A percentile compares a stretch with the other conserved stretches of the same genome.
Conservation (phyloP, 2,113 vertebrate species). For the Tonatia bakeri region DNA sequence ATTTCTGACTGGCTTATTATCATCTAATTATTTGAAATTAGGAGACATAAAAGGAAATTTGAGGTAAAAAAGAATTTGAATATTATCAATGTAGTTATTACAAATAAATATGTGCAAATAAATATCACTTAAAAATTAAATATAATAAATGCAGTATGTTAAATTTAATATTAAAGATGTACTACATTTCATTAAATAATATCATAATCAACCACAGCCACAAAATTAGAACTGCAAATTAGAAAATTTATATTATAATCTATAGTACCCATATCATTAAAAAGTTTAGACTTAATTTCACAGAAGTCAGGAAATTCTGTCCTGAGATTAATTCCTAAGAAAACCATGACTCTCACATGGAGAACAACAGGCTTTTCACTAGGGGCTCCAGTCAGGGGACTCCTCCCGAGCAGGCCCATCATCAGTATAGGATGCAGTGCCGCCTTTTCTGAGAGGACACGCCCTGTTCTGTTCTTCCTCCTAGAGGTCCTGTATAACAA, state of each 20-base stretch:
- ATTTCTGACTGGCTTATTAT: neutral
- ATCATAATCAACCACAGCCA: neutral
- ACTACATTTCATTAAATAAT: conserved; percentile 16
- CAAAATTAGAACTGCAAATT: conserved; percentile 45
- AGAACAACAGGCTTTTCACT: neutral
- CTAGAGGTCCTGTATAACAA: neutral
- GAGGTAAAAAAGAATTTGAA: neutral
- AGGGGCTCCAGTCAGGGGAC: neutral
- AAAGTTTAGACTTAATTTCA: conserved; percentile 44
- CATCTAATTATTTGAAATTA: conserved; percentile 24
- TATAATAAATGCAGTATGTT: neutral
- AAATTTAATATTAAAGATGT: conserved; percentile 11
- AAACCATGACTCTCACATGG: neutral
- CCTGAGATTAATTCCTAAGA: conserved; percentile 21
- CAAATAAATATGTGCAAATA: neutral
- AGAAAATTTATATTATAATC: conserved; percentile 16
- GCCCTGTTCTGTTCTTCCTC: neutral
- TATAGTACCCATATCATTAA: neutral
- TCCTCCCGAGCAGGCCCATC: neutral
- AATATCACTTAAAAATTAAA: neutral
- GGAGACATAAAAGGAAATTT: neutral
- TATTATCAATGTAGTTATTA: neutral
- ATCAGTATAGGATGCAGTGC: neutral
- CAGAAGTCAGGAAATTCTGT: conserved; percentile 29
- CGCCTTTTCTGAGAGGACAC: neutral